Evolutionary conservation across 2,888 invertebrate species (phyloP).

Genomic region (Nineta flava): DNA sequence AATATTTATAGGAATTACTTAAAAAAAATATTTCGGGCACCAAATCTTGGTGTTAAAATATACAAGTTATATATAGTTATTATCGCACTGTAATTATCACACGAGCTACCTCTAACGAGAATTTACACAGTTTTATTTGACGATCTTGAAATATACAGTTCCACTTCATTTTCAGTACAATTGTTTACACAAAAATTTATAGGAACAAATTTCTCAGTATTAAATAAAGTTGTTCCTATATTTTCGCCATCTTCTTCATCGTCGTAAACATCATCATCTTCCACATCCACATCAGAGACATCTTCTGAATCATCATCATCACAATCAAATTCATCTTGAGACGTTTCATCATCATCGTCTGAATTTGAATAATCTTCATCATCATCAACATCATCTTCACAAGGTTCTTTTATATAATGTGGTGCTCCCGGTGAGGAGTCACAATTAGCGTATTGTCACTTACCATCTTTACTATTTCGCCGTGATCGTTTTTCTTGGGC

Average conservation of each 20-base stretch:
- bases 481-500: constrained; percentile 27
- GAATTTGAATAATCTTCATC: not conserved
- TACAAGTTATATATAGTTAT: no score
- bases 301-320: no score
- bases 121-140: not conserved
- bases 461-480: constrained; percentile 26
- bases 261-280: no score
- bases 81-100: no score
- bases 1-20: not conserved
- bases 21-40: not conserved
- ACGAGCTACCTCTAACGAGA: not conserved
- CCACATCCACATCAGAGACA: no score
- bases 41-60: not conserved
- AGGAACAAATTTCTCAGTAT: not conserved
- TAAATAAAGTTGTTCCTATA: no score
- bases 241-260: no score
- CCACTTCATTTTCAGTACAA: not conserved
- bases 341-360: no score
- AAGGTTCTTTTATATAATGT: not conserved
- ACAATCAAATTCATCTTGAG: no score
- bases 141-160: not conserved
- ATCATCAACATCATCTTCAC: not conserved
- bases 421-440: not conserved
- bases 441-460: constrained; percentile 30
- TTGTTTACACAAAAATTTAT: not conserved